phyloP scores from a whole-genome alignment of 2,113 vertebrate genomes.

The Aptenodytes patagonicus region DNA sequence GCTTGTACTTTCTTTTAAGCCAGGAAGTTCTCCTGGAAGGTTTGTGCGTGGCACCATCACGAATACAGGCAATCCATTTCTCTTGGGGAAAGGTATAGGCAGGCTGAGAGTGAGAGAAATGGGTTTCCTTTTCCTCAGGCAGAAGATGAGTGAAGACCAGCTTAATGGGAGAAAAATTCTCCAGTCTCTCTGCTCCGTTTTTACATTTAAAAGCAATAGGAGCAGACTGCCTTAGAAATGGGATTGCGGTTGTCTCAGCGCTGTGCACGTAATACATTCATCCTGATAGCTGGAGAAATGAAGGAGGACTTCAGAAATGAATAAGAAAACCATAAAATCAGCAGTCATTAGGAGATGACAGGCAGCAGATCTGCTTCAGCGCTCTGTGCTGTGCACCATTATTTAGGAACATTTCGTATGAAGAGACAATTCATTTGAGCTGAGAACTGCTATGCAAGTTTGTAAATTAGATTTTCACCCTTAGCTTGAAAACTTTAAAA shows the following conservation, averaged over 20 bases:
- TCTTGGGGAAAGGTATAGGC: not conserved
- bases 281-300: not conserved
- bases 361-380: constrained; percentile 17
- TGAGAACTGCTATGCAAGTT: not conserved
- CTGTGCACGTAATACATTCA: not conserved
- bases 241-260: not conserved
- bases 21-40: not conserved
- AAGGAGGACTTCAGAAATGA: not conserved
- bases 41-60: not conserved
- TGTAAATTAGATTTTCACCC: constrained; percentile 18
- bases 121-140: not conserved
- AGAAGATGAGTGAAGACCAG: not conserved
- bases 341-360: constrained; percentile 17
- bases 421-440: constrained; percentile 23
- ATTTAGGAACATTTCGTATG: not conserved
- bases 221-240: not conserved
- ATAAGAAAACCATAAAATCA: constrained; percentile 24
- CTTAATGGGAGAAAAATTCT: not conserved
- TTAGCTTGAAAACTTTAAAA: not conserved
- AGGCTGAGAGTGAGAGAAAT: not conserved
- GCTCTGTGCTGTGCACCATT: not conserved
- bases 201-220: not conserved
- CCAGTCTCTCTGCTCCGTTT: not conserved
- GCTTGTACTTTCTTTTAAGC: not conserved
- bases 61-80: not conserved